These are phyloP conservation scores for Tympanuchus pallidicinctus DNA, from an alignment of 2,113 vertebrate species.

Conservation along the genomic window DNA sequence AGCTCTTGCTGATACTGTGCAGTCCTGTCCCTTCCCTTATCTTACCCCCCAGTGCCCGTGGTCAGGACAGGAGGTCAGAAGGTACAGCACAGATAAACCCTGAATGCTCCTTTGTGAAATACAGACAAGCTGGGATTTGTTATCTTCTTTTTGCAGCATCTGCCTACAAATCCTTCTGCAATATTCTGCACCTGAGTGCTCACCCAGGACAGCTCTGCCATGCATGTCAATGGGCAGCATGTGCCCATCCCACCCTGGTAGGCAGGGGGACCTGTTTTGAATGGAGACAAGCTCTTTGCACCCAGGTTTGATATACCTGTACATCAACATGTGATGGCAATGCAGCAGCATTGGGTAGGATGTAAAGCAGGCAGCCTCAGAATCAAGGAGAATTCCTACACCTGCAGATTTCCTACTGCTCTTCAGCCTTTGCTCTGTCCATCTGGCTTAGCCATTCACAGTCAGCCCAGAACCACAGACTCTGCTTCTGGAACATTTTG, in stretches of 20 bases:
- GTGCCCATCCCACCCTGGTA: fast-evolving
- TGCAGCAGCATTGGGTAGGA: background rate
- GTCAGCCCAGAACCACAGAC: background rate
- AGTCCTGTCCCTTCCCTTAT: background rate
- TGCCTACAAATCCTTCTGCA: background rate
- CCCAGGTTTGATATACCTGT: background rate
- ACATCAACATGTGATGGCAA: background rate
- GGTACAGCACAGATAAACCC: background rate
- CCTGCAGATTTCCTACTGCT: background rate
- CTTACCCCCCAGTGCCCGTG: background rate
- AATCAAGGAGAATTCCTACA: background rate
- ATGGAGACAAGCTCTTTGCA: background rate
- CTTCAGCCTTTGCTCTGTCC: background rate
- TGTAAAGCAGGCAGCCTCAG: background rate
- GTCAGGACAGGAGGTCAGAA: background rate
- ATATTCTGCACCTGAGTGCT: background rate
- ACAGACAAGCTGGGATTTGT: background rate
- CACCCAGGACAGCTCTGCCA: background rate
- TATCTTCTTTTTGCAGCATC: background rate
- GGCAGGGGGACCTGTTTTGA: background rate
- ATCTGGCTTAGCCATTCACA: background rate
- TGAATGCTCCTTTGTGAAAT: background rate
- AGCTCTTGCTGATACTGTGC: background rate
- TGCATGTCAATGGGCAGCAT: fast-evolving
- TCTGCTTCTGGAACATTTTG: background rate